Base-by-base conservation (phyloP, 2,888 invertebrate genomes). In the Archips xylosteana region DNA sequence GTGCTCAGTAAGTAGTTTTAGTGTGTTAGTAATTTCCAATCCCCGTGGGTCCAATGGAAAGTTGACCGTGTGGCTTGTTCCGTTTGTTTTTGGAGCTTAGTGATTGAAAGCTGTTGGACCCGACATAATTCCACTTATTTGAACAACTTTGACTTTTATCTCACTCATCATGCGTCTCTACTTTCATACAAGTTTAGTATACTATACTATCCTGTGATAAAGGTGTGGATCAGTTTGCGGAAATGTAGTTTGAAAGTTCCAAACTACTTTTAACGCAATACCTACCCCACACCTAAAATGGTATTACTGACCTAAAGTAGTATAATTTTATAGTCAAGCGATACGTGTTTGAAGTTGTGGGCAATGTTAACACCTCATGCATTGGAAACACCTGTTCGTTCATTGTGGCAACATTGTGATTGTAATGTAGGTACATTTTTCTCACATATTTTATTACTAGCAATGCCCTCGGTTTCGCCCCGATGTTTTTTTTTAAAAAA, bases 21-120 rank as follows among this genome's bases (percentile, higher is more conserved):
- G 54, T n/a, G 62, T 62, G 62, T 62, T 62, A 62, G 23, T 12
- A 39, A 45, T 42, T 62, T 62, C 15, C 62, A 62, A 42, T 62
- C 42, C 42, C 42, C 23, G 39, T 42, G 9, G 23, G 42, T 15
- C 39, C 39, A 23, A 45, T 45, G 62, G 23, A 42, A 62, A 45
- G 62, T 62, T 62, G 23, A 12, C 23, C 10, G 62, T 15, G 15
- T 32, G 57, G 32, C 57, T 8, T 57, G 57, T 57, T 36, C 61
- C 3, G 42, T 42, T 12, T 62, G 42, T 62, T 23, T 62, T 23
- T 15, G 42, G 13, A 62, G 45, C 62, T 62, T 23, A 45, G 42
- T 10, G 42, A 23, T 45, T 62, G 62, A 61, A 63, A 63, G 64
- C 64, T 64, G 36, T n/a, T 49, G 45, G 49, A 34, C n/a, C 64